Conservation (phyloP, 2,888 invertebrate genomes). For the Lasioglossum malachurum region DNA sequence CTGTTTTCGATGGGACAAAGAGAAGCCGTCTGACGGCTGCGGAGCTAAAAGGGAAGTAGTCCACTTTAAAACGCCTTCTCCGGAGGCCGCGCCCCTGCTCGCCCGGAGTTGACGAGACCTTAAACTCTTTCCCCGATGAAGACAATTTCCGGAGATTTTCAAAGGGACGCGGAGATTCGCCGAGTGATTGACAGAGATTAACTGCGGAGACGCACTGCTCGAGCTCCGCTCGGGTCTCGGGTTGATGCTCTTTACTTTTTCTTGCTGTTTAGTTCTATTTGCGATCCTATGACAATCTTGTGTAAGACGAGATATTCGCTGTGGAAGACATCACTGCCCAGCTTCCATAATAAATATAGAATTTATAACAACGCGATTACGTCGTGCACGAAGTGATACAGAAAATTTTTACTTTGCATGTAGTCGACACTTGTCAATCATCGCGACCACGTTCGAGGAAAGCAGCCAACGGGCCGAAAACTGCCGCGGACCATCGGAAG, state of each 20-base stretch:
- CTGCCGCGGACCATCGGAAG: no score
- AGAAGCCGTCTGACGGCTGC: conserved; percentile 14
- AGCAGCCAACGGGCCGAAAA: not conserved
- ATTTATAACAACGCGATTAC: no score
- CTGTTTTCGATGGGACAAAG: conserved; percentile 53
- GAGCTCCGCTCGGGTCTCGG: not conserved
- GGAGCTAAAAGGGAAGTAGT: conserved; percentile 35
- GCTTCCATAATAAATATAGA: no score
- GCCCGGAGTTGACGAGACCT: not conserved
- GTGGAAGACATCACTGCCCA: no score
- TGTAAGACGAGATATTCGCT: not conserved
- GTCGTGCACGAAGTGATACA: no score
- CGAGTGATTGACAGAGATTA: conserved; percentile 11
- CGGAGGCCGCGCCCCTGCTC: not conserved
- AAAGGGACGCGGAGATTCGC: not conserved
- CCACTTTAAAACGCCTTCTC: conserved; percentile 35
- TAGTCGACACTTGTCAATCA: no score
- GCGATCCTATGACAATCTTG: not conserved
- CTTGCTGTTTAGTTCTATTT: not conserved
- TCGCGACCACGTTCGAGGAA: no score
- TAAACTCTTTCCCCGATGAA: conserved; percentile 21
- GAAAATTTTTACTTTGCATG: no score
- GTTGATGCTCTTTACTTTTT: not conserved
- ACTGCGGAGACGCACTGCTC: not conserved
- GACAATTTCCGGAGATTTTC: conserved; percentile 4